These are phyloP conservation scores for Acropora yongei DNA, from an alignment of 64 coral and sea anemone species.

Conservation along the genomic window DNA sequence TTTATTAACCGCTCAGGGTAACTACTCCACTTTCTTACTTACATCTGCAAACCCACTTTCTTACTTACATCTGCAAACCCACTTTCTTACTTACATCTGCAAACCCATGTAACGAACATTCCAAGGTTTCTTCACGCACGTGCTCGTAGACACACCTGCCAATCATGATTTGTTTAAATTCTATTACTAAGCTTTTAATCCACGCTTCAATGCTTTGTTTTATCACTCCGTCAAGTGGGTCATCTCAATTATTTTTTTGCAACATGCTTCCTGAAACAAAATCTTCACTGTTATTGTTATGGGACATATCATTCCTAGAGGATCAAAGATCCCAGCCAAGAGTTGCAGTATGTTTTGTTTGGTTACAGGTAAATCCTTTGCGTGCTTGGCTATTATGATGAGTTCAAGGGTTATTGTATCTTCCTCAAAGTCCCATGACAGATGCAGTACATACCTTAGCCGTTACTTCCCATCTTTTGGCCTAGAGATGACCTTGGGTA, in stretches of 20 bases:
- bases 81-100: too few species aligned
- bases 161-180: too few species aligned
- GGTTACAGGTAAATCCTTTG: slow-evolving; percentile 25
- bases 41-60: too few species aligned
- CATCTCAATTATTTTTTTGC: slow-evolving; percentile 49
- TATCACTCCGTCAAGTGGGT: slow-evolving; percentile 17
- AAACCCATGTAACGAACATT: too few species aligned
- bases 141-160: too few species aligned
- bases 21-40: too few species aligned
- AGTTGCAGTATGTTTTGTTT: slow-evolving; percentile 72
- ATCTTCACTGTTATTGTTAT: slow-evolving; percentile 61
- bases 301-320: slow-evolving; percentile 60
- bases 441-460: slow-evolving; percentile 38
- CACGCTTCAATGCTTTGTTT: slow-evolving; percentile 34
- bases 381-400: slow-evolving; percentile 14
- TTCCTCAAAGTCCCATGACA: slow-evolving; percentile 55
- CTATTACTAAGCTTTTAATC: background rate
- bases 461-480: background rate
- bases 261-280: slow-evolving; percentile 58
- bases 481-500: slow-evolving; percentile 43
- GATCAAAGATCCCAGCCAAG: slow-evolving; percentile 64
- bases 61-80: too few species aligned
- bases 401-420: slow-evolving; percentile 55
- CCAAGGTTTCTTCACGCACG: too few species aligned
- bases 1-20: background rate